Conservation (phyloP, 2,888 invertebrate species). For the Chloroclysta siterata region DNA sequence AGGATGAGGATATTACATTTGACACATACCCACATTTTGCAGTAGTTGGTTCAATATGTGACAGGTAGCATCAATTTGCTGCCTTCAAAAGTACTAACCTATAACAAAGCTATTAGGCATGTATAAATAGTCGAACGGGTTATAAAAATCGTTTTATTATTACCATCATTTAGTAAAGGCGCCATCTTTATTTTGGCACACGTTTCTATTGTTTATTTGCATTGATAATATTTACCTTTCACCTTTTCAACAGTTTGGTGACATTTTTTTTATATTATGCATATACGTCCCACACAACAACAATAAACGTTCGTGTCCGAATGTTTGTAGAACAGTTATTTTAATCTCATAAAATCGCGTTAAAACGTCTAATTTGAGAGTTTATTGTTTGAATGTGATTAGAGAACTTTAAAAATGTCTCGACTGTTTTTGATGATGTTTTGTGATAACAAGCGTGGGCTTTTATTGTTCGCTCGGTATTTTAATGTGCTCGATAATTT, state of each 20-base stretch:
- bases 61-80: too few relatives aligned
- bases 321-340: slow-evolving; percentile 56
- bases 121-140: too few relatives aligned
- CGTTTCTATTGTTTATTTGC: slow-evolving; percentile 25
- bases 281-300: slow-evolving; percentile 41
- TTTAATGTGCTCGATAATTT: slow-evolving; percentile 40
- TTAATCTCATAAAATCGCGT: slow-evolving; percentile 60
- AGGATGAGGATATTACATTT: too few relatives aligned
- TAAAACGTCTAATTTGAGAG: slow-evolving; percentile 54
- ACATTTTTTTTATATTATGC: slow-evolving; percentile 21
- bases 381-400: slow-evolving; percentile 56
- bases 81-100: too few relatives aligned
- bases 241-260: slow-evolving; percentile 19
- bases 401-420: slow-evolving; percentile 49
- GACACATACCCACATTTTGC: too few relatives aligned
- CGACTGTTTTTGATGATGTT: slow-evolving; percentile 52
- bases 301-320: slow-evolving; percentile 42
- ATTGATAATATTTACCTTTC: slow-evolving; percentile 28
- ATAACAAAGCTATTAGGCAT: too few relatives aligned
- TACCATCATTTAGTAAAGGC: neutral
- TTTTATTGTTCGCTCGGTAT: slow-evolving; percentile 41
- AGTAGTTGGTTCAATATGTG: too few relatives aligned
- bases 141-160: too few relatives aligned
- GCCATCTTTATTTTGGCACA: slow-evolving; percentile 11
- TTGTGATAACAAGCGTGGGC: slow-evolving; percentile 43